Percentiles rank a stretch among this genome's conserved stretches.
phyloP scores from a whole-genome alignment of 1,140 invertebrate species.

The Armadillidium nasatum region DNA sequence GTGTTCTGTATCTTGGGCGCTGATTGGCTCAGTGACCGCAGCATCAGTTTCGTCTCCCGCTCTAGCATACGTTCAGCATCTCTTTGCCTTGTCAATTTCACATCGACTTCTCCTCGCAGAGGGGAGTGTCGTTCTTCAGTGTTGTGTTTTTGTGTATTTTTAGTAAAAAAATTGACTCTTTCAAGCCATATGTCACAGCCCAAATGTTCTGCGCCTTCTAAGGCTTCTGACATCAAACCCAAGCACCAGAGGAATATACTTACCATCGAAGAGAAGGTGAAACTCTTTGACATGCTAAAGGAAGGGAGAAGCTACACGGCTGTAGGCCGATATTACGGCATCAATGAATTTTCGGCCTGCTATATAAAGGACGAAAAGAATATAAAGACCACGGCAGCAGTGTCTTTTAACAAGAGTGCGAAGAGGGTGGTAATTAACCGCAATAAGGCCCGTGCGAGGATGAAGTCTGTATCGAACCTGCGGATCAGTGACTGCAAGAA shows the following conservation, averaged over 20 bases:
- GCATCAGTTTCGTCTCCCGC: too few relatives aligned
- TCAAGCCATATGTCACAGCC: too few relatives aligned
- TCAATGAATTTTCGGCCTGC: constrained; percentile 18
- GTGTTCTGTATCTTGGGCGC: too few relatives aligned
- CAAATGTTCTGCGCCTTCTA: too few relatives aligned
- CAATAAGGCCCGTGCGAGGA: constrained; percentile 8
- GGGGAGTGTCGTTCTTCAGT: too few relatives aligned
- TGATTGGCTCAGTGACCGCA: too few relatives aligned
- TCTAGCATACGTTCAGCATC: too few relatives aligned
- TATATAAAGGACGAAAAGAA: constrained; percentile 15
- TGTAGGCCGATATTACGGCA: constrained; percentile 5
- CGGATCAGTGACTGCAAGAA: constrained; percentile 7
- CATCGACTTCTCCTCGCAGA: too few relatives aligned
- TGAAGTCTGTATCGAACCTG: neutral
- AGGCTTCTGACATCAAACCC: too few relatives aligned
- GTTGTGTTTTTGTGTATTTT: too few relatives aligned
- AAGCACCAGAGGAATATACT: neutral
- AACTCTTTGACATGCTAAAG: constrained; percentile 24
- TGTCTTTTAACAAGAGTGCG: neutral
- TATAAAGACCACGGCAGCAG: neutral
- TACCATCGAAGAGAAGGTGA: constrained; percentile 18
- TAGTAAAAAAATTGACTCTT: too few relatives aligned
- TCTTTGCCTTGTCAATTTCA: too few relatives aligned
- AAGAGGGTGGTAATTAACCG: constrained; percentile 16
- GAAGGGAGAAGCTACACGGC: neutral